Evolutionary conservation across 92 coral and sea anemone species (phyloP).

Genomic region (Paramuricea clavata): DNA sequence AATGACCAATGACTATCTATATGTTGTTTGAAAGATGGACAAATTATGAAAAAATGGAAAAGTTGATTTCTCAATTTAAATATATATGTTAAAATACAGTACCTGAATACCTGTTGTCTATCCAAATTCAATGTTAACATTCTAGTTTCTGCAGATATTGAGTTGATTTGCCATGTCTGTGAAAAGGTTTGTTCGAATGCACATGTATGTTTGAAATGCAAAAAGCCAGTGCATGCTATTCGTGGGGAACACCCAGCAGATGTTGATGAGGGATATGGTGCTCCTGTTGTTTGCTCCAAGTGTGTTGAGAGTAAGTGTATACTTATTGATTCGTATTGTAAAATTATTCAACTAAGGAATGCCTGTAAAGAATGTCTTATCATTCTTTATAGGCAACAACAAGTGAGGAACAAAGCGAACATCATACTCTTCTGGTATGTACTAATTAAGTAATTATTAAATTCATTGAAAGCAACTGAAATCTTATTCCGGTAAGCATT

Average conservation of each 20-base stretch:
- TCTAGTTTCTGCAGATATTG: constrained; percentile 6
- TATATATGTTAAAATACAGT: background rate
- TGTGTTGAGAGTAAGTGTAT: constrained; percentile 12
- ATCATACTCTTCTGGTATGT: background rate
- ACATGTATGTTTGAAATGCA: background rate
- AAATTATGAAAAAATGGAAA: background rate
- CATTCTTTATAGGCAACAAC: constrained; percentile 7
- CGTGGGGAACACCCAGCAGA: constrained; percentile 16
- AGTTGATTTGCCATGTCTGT: background rate
- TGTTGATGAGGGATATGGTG: constrained; percentile 17
- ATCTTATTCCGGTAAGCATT: background rate
- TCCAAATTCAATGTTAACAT: constrained; percentile 4
- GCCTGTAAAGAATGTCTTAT: background rate
- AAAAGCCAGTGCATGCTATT: background rate
- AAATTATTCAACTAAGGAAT: background rate
- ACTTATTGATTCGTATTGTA: background rate
- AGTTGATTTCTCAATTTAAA: background rate
- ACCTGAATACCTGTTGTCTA: background rate
- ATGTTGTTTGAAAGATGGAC: no score
- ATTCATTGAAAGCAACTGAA: background rate
- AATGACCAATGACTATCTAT: no score
- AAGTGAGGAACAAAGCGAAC: background rate
- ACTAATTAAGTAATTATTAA: background rate
- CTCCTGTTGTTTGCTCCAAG: constrained; percentile 17
- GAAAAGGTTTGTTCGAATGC: background rate